Evolutionary conservation across 2,888 invertebrate species (phyloP), one percentile per base, ranked within the genome.

Genomic region (Beris chalybata): DNA sequence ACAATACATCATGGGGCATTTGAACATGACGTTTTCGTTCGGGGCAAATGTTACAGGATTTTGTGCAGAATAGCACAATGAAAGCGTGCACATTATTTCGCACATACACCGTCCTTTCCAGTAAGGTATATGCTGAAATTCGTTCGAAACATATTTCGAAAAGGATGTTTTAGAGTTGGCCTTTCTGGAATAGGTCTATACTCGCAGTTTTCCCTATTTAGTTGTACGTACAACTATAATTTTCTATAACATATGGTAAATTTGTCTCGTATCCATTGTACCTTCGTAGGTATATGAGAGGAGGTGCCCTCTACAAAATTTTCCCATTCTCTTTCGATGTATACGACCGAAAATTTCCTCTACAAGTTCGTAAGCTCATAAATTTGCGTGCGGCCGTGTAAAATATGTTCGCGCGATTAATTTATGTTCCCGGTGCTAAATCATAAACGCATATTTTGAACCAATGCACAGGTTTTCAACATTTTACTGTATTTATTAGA

Each of bases 381-480:
- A 80, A 78, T 79, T 79, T 76, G 75, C 76, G 77, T 79, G 77
- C 77, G 78, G 78, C 75, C 74, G 78, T 74, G 75, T 77, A 78
- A 77, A 74, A 76, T 76, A 78, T 77, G 56, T 68, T 68, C 52
- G 67, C 69, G 70, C 70, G 70, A 66, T 79, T 78, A 79, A 80
- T 80, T 76, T 76, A 71, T 71, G 72, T 74, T 72, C 9, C 9
- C 72, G 70, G 73, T 75, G 77, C 77, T 79, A 80, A 79, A 79
- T 79, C 80, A 72, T 72, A 72, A 70, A 72, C 72, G 72, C 71
- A 72, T 72, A 72, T 72, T 72, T 72, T 70, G 72, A 69, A 70
- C 72, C 72, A 72, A 69, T 71, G 71, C 72, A 72, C 71, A 71
- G 70, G 72, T 72, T 72, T 71, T 71, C 71, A 72, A 68, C 70